Conservation (phyloP, 37 sponge, comb jelly and placozoan genomes). For the Cliona cf. orientalis region DNA sequence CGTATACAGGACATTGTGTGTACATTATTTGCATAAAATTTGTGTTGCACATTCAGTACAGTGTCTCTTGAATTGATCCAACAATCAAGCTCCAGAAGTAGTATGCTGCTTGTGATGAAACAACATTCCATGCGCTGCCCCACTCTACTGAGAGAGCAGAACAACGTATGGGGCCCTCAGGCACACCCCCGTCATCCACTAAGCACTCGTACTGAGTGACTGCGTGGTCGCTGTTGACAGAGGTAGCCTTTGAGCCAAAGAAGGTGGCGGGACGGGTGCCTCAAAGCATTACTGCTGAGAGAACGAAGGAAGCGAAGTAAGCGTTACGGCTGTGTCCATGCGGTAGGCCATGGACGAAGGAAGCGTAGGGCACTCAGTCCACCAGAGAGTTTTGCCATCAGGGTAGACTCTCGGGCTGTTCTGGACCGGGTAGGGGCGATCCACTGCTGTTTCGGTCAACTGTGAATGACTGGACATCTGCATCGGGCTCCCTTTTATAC, state of each 20-base stretch:
- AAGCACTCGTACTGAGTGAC: slow-evolving; percentile 67
- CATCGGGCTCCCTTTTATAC: neutral
- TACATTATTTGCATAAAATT: no score
- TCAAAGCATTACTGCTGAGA: neutral
- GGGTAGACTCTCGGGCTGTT: neutral
- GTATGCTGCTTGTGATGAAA: no score
- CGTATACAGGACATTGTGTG: no score
- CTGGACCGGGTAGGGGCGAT: neutral
- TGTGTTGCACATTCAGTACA: no score
- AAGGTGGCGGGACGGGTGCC: neutral
- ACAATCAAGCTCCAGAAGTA: no score
- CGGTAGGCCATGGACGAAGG: neutral
- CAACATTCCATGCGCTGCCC: no score
- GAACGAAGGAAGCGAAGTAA: slow-evolving; percentile 42
- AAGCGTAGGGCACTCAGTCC: slow-evolving; percentile 23
- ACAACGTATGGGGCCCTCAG: slow-evolving; percentile 49
- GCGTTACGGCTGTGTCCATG: neutral
- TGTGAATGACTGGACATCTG: slow-evolving; percentile 4
- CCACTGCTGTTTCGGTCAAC: slow-evolving; percentile 27
- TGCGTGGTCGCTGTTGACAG: slow-evolving; percentile 66
- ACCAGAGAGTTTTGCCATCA: neutral
- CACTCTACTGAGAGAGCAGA: no score
- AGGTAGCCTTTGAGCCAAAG: slow-evolving; percentile 34
- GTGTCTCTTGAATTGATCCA: no score
- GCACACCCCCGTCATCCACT: slow-evolving; percentile 51